These are phyloP conservation scores for Triplophysa dalaica DNA, from an alignment of 2,113 vertebrate species.

Conservation along the genomic window DNA sequence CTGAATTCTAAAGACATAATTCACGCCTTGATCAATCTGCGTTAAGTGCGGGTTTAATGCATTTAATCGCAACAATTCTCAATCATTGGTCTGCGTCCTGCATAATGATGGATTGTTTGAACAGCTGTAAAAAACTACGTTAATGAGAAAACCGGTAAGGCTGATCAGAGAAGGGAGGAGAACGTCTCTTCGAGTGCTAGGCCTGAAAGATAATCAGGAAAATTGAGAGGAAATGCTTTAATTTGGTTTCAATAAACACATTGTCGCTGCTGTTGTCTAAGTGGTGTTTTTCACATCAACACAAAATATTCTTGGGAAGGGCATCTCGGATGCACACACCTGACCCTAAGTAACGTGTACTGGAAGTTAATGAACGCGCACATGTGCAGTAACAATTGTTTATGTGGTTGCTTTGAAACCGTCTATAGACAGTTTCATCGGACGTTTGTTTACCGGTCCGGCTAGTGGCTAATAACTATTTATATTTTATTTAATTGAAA, in stretches of 20 bases:
- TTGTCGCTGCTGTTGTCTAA: slow-evolving; percentile 15
- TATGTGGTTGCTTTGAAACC: too few species aligned
- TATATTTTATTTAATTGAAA: too few species aligned
- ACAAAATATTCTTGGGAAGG: slow-evolving; percentile 57
- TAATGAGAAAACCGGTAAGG: slow-evolving; percentile 20
- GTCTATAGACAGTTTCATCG: too few species aligned
- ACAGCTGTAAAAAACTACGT: slow-evolving; percentile 9
- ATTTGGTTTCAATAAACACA: slow-evolving; percentile 33
- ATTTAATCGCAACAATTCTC: slow-evolving; percentile 41
- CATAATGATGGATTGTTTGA: slow-evolving; percentile 1
- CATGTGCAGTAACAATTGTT: too few species aligned
- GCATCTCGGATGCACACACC: slow-evolving; percentile 41
- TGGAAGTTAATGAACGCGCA: too few species aligned
- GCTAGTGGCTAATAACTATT: too few species aligned
- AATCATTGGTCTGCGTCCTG: slow-evolving; percentile 24
- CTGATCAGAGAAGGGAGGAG: slow-evolving; percentile 11
- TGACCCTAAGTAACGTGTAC: too few species aligned
- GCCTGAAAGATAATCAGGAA: slow-evolving; percentile 42
- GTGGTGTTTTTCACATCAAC: slow-evolving; percentile 55
- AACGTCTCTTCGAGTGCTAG: slow-evolving; percentile 30
- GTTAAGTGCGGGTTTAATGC: slow-evolving; percentile 31
- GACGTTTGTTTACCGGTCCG: too few species aligned
- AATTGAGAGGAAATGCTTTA: slow-evolving; percentile 50
- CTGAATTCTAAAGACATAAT: slow-evolving; percentile 28
- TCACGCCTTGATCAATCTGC: slow-evolving; percentile 34